Conservation (phyloP, 2,113 vertebrate species). For the Micronisus gabar region DNA sequence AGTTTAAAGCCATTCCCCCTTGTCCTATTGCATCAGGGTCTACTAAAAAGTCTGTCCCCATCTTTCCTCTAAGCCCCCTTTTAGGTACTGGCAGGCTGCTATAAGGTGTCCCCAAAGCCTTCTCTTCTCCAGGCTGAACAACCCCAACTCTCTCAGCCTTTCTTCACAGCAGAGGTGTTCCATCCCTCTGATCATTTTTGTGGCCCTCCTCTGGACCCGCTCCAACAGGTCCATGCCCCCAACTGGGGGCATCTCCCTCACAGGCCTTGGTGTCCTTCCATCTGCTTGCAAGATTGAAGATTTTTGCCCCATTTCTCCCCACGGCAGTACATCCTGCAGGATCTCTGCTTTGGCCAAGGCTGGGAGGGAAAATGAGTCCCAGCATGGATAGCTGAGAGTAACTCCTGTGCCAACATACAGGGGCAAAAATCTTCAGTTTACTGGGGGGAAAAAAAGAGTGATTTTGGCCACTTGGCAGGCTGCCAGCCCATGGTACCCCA, state of each 20-base stretch:
- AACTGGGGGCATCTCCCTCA: neutral
- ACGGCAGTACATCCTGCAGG: fast-evolving
- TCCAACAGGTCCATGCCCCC: neutral
- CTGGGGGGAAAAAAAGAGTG: neutral
- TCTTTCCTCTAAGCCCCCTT: neutral
- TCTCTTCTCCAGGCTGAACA: neutral
- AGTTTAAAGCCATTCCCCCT: neutral
- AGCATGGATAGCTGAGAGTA: neutral
- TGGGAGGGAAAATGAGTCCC: neutral
- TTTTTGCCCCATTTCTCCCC: neutral
- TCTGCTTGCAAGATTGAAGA: neutral
- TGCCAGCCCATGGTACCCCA: neutral
- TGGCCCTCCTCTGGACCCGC: neutral
- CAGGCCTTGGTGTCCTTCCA: neutral
- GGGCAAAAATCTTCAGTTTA: neutral
- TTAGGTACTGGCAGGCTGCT: neutral
- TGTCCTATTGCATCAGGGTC: neutral
- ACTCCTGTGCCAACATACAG: neutral
- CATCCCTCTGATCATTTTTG: neutral
- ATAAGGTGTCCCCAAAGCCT: neutral
- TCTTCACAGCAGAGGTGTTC: neutral
- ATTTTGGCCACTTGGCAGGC: neutral
- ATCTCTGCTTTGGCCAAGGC: neutral
- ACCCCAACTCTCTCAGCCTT: neutral
- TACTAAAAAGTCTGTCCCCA: neutral